Evolutionary conservation across 2,113 vertebrate species (phyloP), one percentile per base, ranked within the genome.

Genomic region (Etheostoma spectabile): DNA sequence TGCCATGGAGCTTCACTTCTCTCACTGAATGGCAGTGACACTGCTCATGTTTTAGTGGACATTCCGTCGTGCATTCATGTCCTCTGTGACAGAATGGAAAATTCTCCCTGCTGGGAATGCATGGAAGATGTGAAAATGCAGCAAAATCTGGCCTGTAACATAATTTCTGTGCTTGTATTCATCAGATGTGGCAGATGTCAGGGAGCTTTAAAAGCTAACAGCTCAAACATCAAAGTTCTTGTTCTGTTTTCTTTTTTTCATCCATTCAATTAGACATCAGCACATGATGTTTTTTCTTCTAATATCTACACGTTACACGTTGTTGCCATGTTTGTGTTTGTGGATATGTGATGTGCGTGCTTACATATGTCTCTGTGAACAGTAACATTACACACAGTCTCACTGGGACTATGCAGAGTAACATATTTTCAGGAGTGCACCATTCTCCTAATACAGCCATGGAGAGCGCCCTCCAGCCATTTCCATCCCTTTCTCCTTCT

Each of bases 151-250:
- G 45, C 46, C 64, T 18, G 11, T 30, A 38, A 62, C 45, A 13
- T 59, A 18, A 71, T 74, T 53, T 76, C 51, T 48, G 1, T 49
- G 33, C 21, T 77, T 56, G 22, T 55, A 72, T 83, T 77, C 27
- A 62, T 89, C 83, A 83, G 56, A 85, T 78, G 21, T 74, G 84
- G 83, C 88, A 87, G 75, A 74, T 77, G 70, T 86, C 80, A 70
- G 57, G 60, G 18, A 63, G 45, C 49, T 86, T 86, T 69, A 76
- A 88, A 74, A 74, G 52, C 56, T 78, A 80, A 77, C 35, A 77
- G 42, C 52, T 71, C 74, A 53, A 62, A 53, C 79, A 74, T 91
- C 62, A 88, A 88, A 88, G 67, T 69, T 59, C 49, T 63, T 67
- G 33, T 76, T 87, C 38, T 68, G 66, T 57, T 86, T 80, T 62